Base-by-base conservation (phyloP, 2,888 invertebrate species). In the Euzetes globulus region DNA sequence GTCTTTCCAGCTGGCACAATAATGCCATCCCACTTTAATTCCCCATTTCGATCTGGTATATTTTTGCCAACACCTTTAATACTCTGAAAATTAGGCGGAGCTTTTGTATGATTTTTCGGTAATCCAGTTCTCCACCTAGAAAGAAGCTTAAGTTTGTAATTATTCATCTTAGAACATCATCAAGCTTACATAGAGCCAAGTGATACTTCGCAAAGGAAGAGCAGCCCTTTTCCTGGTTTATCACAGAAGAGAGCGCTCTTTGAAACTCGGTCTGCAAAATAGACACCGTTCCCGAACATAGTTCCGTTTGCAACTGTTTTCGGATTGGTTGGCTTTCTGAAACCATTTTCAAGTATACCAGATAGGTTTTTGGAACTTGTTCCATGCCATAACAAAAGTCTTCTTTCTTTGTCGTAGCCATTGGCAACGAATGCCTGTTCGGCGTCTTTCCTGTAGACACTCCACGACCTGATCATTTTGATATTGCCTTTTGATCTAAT, bases 211-310 rank as follows among this genome's bases (percentile, higher is more conserved):
- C 95, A 96, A 0, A 99, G 87, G 80, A 99, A 81, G 84, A 99
- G 81, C 55, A 97, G 83, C 89, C 87, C 81, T 88, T 88, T 27
- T 82, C 80, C 17, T 84, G 85, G 78, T 85, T 88, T 90, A 81
- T 87, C 88, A 84, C 97, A 97, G 83, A 97, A 97, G 84, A 97
- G 97, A 11, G 96, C 96, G 0, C 95, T 95, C 83, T 99, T 99
- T 9, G 94, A 92, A 1, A 97, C 96, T 95, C 97, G 96, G 83
- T 99, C 98, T 13, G 97, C 97, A 84, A 98, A 97, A 84, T 96
- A 96, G 75, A 92, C 87, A 81, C 97, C 99, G 85, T 98, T 99
- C 77, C 98, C 98, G 83, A 99, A 99, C 98, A 99, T 98, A 81
- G 86, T 86, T 41, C 85, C 85, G 77, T 84, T 84, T 83, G 78